Conservation (phyloP, 2,113 vertebrate species). For the Propithecus coquereli region DNA sequence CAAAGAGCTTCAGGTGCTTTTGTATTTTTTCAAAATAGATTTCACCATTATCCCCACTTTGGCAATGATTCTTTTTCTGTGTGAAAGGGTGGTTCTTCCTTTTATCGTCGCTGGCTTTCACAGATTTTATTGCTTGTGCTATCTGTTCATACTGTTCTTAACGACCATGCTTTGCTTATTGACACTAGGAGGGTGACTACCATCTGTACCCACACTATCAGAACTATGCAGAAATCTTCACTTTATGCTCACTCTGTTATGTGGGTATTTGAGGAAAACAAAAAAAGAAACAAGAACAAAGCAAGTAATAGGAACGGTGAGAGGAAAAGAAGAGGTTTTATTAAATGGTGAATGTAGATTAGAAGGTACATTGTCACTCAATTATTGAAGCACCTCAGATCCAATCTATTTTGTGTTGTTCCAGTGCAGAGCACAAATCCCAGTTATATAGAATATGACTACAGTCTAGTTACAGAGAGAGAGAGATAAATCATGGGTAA, state of each 20-base stretch:
- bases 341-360: not conserved
- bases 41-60: not conserved
- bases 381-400: not conserved
- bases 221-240: not conserved
- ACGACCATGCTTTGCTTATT: constrained; percentile 10
- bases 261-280: not conserved
- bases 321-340: not conserved
- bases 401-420: not conserved
- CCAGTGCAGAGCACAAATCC: not conserved
- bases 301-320: not conserved
- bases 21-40: constrained; percentile 20
- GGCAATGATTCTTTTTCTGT: not conserved
- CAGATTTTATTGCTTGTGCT: constrained; percentile 9
- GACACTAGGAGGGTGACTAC: constrained; percentile 50
- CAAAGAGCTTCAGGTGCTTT: not conserved
- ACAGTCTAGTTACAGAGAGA: not conserved
- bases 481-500: not conserved
- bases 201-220: constrained; percentile 52
- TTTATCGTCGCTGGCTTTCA: not conserved
- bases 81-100: not conserved
- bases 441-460: not conserved
- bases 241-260: not conserved
- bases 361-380: not conserved
- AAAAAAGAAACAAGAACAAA: not conserved
- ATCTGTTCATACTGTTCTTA: constrained; percentile 51